phyloP scores from a whole-genome alignment of 2,888 invertebrate species.

The Baronia brevicornis region DNA sequence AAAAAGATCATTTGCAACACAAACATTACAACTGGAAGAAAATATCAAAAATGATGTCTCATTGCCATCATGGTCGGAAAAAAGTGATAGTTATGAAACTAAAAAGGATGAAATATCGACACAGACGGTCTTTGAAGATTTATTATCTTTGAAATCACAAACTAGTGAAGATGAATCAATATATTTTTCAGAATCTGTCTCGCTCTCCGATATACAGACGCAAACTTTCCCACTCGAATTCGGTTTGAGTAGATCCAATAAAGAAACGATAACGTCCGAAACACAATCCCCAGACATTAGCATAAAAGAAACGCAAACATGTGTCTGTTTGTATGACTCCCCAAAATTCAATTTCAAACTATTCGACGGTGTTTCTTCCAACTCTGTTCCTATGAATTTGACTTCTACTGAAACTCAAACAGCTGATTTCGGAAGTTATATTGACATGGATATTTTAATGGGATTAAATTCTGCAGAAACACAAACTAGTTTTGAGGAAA shows the following conservation, averaged over 20 bases:
- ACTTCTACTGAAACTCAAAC: slow-evolving; percentile 59
- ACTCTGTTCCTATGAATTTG: slow-evolving; percentile 34
- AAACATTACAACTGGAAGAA: slow-evolving; percentile 35
- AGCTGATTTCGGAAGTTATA: slow-evolving; percentile 28
- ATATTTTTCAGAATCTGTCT: slow-evolving; percentile 51
- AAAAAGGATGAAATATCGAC: slow-evolving; percentile 59
- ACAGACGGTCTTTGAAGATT: slow-evolving; percentile 54
- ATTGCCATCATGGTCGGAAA: slow-evolving; percentile 35
- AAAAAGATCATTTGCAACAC: slow-evolving; percentile 47
- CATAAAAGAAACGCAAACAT: slow-evolving; percentile 62
- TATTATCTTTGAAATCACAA: slow-evolving; percentile 47
- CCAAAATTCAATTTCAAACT: slow-evolving; percentile 34
- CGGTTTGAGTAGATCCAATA: slow-evolving; percentile 42
- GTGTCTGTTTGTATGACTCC: slow-evolving; percentile 46
- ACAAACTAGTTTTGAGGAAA: slow-evolving; percentile 49
- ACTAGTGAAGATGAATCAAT: slow-evolving; percentile 53
- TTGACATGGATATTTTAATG: slow-evolving; percentile 31
- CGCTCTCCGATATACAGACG: slow-evolving; percentile 58
- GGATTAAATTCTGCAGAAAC: slow-evolving; percentile 50
- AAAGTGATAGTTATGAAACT: slow-evolving; percentile 25
- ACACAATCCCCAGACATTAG: slow-evolving; percentile 48
- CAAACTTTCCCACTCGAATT: slow-evolving; percentile 59
- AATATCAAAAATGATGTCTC: slow-evolving; percentile 49
- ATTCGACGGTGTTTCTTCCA: slow-evolving; percentile 43
- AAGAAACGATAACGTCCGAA: slow-evolving; percentile 47